Evolutionary conservation across 2,888 invertebrate genomes (phyloP).

Genomic region (Himalopsyche anomala): DNA sequence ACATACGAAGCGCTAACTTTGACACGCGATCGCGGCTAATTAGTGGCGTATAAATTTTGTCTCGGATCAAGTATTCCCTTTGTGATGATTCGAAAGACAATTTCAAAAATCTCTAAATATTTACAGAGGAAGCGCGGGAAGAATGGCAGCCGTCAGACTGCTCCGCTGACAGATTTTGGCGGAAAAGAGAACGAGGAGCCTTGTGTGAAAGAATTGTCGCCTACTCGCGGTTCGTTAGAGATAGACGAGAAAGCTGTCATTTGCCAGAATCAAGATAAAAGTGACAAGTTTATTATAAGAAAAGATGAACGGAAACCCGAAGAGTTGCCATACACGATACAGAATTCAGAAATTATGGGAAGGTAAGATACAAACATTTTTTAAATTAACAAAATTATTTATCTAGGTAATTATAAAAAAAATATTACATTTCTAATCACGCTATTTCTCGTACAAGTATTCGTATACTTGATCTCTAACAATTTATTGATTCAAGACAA

Average conservation of each 20-base stretch:
- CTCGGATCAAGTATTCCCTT: constrained; percentile 8
- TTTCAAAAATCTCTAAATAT: constrained; percentile 56
- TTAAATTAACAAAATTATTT: too few species aligned
- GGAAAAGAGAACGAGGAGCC: constrained; percentile 58
- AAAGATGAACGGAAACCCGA: constrained; percentile 77
- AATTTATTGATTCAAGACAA: too few species aligned
- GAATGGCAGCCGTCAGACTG: constrained; percentile 47
- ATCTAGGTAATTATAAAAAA: too few species aligned
- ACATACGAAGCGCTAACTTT: background rate
- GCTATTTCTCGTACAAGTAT: too few species aligned
- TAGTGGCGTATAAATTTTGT: background rate
- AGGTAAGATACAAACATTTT: constrained; percentile 70
- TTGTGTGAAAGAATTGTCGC: constrained; percentile 1
- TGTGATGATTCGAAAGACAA: constrained; percentile 57
- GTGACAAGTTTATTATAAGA: constrained; percentile 77
- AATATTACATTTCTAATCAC: too few species aligned
- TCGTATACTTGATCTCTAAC: too few species aligned
- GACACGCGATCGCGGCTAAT: constrained; percentile 15
- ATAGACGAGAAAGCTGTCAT: background rate
- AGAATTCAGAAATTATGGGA: constrained; percentile 79
- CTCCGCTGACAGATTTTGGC: constrained; percentile 18
- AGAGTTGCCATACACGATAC: constrained; percentile 76
- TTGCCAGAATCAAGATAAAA: constrained; percentile 32
- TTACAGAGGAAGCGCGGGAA: constrained; percentile 64
- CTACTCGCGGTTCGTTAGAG: background rate